Conservation (phyloP, 1,140 invertebrate genomes). For the Spodoptera frugiperda region DNA sequence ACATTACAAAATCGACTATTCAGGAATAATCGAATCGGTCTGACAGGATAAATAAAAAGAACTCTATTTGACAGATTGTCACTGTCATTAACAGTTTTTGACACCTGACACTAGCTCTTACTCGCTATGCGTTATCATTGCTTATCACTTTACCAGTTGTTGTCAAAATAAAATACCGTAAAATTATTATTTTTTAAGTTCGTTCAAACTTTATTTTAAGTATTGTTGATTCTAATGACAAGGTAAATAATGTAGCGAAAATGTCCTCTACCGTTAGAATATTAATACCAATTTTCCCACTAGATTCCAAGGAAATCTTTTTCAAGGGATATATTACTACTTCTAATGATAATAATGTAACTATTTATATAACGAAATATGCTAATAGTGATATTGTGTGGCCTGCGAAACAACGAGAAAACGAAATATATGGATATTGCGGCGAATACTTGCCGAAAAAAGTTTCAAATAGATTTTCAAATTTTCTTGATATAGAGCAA, state of each 20-base stretch:
- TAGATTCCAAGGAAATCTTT: constrained; percentile 53
- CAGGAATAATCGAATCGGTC: too few species aligned
- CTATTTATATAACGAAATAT: constrained; percentile 68
- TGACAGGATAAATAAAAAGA: too few species aligned
- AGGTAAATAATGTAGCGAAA: background rate
- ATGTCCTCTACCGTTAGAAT: constrained; percentile 56
- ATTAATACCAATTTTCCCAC: constrained; percentile 63
- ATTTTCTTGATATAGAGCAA: constrained; percentile 55
- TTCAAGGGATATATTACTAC: constrained; percentile 65
- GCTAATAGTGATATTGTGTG: constrained; percentile 47
- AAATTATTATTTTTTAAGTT: background rate
- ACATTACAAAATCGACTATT: too few species aligned
- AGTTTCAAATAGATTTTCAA: constrained; percentile 41
- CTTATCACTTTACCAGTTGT: too few species aligned
- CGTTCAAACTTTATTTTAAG: too few species aligned
- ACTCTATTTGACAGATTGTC: too few species aligned
- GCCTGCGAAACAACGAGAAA: constrained; percentile 43
- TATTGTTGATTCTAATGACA: too few species aligned
- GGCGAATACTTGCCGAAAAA: constrained; percentile 48
- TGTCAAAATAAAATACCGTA: too few species aligned
- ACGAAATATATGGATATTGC: constrained; percentile 62
- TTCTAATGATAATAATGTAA: constrained; percentile 48
- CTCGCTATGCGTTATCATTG: too few species aligned
- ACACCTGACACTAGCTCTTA: too few species aligned
- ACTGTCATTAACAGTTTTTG: too few species aligned